Percentiles rank a stretch among this genome's conserved stretches.
Evolutionary conservation across 2,797 vertebrate genomes (phyloP).

Genomic region (Amniataba percoides): DNA sequence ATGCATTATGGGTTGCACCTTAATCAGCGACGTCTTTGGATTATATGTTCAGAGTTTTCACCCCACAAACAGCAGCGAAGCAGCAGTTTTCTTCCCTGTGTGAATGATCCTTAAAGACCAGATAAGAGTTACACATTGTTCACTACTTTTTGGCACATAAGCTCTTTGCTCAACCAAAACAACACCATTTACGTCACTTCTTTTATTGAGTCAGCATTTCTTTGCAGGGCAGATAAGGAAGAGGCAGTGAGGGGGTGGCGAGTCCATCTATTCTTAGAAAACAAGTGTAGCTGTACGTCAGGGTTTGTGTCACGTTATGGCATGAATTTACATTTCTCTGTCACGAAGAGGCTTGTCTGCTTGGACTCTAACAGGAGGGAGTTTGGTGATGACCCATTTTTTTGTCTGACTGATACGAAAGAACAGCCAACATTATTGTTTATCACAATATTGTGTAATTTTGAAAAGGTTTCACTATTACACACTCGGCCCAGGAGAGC

Average conservation of each 20-base stretch:
- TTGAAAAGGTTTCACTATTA: background rate
- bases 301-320: background rate
- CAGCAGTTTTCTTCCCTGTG: background rate
- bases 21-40: background rate
- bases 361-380: background rate
- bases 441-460: background rate
- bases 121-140: background rate
- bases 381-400: background rate
- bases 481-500: constrained; percentile 9
- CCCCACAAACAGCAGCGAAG: background rate
- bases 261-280: background rate
- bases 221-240: background rate
- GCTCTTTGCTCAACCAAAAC: constrained; percentile 35
- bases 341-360: background rate
- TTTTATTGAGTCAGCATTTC: background rate
- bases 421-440: background rate
- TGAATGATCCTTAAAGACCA: constrained; percentile 6
- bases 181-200: background rate
- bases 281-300: constrained; percentile 2
- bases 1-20: background rate
- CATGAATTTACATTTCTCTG: background rate
- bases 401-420: background rate
- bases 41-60: background rate
- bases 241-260: background rate
- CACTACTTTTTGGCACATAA: constrained; percentile 39